These are phyloP conservation scores for Neoaliturus tenellus DNA, from an alignment of 2,888 invertebrate species.

Conservation along the genomic window DNA sequence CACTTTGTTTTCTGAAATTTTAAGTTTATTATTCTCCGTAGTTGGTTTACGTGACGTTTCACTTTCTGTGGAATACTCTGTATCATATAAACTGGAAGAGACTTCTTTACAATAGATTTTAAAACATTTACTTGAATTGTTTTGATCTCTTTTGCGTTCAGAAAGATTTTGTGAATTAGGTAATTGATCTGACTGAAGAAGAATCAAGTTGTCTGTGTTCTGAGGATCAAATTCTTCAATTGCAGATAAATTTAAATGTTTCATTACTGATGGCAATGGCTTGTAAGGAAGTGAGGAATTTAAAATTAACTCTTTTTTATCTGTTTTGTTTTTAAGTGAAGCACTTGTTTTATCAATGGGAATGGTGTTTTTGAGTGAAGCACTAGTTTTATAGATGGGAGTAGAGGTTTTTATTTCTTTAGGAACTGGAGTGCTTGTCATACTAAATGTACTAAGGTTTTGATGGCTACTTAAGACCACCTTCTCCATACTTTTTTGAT, in stretches of 20 bases:
- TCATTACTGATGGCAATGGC: not conserved
- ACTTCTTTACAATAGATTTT: constrained; percentile 1
- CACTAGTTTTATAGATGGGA: not conserved
- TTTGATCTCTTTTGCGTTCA: not conserved
- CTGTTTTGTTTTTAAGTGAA: no score
- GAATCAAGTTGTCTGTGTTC: not conserved
- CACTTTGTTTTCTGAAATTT: not conserved
- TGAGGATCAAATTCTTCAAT: no score
- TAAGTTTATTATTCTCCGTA: not conserved
- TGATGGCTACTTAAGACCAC: not conserved
- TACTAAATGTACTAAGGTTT: not conserved
- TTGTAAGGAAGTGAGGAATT: not conserved
- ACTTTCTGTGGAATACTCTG: not conserved
- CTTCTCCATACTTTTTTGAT: no score
- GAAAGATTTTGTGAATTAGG: not conserved
- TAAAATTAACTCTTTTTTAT: no score
- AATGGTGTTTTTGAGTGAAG: not conserved
- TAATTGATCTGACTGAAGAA: not conserved
- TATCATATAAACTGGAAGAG: not conserved
- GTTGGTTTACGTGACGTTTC: not conserved
- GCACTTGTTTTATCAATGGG: not conserved
- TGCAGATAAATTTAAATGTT: not conserved
- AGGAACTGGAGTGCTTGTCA: not conserved
- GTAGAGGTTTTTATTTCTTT: not conserved
- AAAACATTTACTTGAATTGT: not conserved